Evolutionary conservation across 2,113 vertebrate genomes (phyloP).

Genomic region (Cichladusa arquata): DNA sequence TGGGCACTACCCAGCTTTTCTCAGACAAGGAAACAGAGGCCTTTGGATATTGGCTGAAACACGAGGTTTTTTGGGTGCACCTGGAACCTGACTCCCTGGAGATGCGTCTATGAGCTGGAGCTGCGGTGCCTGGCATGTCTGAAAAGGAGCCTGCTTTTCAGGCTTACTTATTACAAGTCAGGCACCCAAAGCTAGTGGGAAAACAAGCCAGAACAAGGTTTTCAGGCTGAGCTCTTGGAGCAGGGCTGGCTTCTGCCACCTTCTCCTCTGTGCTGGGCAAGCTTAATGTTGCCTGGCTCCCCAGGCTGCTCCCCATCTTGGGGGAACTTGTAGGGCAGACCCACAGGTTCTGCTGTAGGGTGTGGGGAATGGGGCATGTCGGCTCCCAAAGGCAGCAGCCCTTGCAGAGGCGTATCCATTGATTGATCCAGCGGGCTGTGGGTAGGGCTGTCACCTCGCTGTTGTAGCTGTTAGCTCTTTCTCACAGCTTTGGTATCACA

Average conservation of each 20-base stretch:
- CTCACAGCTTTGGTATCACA: background rate
- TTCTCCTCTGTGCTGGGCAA: background rate
- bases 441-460: background rate
- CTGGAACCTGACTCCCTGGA: slow-evolving; percentile 52
- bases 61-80: slow-evolving; percentile 20
- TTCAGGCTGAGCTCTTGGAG: slow-evolving; percentile 9
- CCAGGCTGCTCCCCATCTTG: background rate
- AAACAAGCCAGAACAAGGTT: slow-evolving; percentile 66
- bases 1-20: slow-evolving; percentile 21
- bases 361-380: fast-evolving
- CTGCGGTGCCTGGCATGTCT: slow-evolving; percentile 51
- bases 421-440: fast-evolving
- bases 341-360: background rate
- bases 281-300: background rate
- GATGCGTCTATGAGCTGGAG: background rate
- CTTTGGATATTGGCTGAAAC: slow-evolving; percentile 25
- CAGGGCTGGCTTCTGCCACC: background rate
- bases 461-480: background rate
- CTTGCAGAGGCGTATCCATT: fast-evolving
- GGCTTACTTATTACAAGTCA: slow-evolving; percentile 45
- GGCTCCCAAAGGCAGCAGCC: background rate
- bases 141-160: slow-evolving; percentile 67
- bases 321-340: background rate
- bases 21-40: background rate
- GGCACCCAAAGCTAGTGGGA: slow-evolving; percentile 25